phyloP scores from a whole-genome alignment of 2,888 invertebrate species.

The Entomobrya multifasciata region DNA sequence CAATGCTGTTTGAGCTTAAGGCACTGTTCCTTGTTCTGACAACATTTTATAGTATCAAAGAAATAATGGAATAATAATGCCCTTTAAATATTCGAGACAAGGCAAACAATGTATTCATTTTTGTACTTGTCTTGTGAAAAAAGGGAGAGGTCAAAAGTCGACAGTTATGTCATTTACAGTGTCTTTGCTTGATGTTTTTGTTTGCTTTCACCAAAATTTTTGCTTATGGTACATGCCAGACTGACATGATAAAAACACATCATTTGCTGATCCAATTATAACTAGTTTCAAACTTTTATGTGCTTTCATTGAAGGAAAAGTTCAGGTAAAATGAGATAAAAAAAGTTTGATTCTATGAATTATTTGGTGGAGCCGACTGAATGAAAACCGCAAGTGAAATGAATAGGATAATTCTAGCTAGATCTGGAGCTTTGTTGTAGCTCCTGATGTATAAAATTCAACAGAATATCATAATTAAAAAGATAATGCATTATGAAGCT shows the following conservation, averaged over 20 bases:
- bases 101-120: background rate
- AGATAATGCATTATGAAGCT: constrained; percentile 27
- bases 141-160: constrained; percentile 36
- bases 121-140: constrained; percentile 4
- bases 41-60: background rate
- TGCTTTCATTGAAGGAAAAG: too few species aligned
- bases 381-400: constrained; percentile 26
- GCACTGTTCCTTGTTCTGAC: constrained; percentile 32
- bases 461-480: background rate
- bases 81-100: background rate
- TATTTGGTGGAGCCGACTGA: too few species aligned
- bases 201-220: too few species aligned
- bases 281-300: too few species aligned
- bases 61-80: background rate
- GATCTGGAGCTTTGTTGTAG: background rate
- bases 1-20: background rate
- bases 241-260: background rate
- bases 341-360: background rate
- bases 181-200: background rate
- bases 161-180: background rate
- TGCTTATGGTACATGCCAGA: too few species aligned
- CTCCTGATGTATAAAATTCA: background rate
- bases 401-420: constrained; percentile 14
- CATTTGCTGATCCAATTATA: too few species aligned
- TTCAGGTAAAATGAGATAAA: background rate